Evolutionary conservation across 2,888 invertebrate genomes (phyloP), one percentile per base, ranked within the genome.

Genomic region (Drosophila mimetica): DNA sequence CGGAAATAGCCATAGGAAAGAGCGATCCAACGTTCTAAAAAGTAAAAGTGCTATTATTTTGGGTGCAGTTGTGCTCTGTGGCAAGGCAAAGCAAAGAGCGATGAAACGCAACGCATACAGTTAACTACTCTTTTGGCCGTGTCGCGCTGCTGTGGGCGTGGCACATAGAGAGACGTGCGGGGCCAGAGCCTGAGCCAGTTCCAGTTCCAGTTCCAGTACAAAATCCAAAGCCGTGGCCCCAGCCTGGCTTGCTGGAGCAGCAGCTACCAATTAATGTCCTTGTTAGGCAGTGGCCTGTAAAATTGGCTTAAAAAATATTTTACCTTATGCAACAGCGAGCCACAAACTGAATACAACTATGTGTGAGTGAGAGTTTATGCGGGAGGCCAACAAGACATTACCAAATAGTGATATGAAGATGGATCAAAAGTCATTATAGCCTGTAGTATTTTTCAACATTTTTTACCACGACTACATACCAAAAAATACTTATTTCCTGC

Each of bases 231-330:
- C 58, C 44, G 48, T 14, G 48, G 41, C 37, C 46, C 32, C 25
- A 36, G 58, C 41, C 44, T 34, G 61, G 60, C 59, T 32, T 34
- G 61, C 76, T 63, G 55, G 60, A 65, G 77, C 74, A 63, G 64
- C 84, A 80, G 80, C 80, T 85, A 88, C 89, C 88, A 88, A 89
- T 88, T 88, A 89, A 86, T 89, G 89, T 85, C 89, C 88, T 89
- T 88, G 89, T 88, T 89, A 87, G 88, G 89, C 88, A 83, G 61
- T 88, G 89, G 85, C 89, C 87, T 88, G 89, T 87, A 88, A 88
- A 88, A 88, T 89, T 89, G 80, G 84, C 83, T 82, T 80, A 83
- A 87, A 84, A 88, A 87, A 87, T 82, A 84, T 86, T 79, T 88
- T 86, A 88, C 88, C 86, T 88, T 86, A 88, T 85, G 72, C 88